phyloP scores from a whole-genome alignment of 2,797 vertebrate genomes.

The Sebastes iracundus region DNA sequence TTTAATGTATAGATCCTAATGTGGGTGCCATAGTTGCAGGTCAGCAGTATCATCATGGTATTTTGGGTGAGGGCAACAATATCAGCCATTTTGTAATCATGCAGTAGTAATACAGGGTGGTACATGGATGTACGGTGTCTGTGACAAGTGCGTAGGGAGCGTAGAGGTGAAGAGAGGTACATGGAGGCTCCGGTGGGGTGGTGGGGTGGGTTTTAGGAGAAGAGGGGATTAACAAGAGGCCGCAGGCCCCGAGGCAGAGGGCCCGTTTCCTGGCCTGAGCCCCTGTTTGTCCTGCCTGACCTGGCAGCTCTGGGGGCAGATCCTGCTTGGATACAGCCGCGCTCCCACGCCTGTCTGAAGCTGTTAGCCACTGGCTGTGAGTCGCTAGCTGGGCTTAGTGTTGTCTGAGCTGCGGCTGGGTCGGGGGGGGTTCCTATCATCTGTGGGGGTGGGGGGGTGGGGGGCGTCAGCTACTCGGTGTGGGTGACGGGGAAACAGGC shows the following conservation, averaged over 20 bases:
- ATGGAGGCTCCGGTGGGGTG: slow-evolving; percentile 48
- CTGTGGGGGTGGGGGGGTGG: slow-evolving; percentile 30
- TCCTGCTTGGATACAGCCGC: slow-evolving; percentile 88
- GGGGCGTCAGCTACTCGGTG: slow-evolving; percentile 66
- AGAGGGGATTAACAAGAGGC: slow-evolving; percentile 93
- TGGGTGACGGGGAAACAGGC: slow-evolving; percentile 72
- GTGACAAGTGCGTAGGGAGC: not conserved
- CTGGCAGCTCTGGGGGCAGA: slow-evolving; percentile 94
- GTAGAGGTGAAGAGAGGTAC: slow-evolving; percentile 53
- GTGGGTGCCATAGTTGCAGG: not conserved
- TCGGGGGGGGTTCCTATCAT: slow-evolving; percentile 65
- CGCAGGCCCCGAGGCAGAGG: slow-evolving; percentile 88
- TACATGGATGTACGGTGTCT: not conserved
- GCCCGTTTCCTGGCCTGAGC: slow-evolving; percentile 90
- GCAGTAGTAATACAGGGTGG: not conserved
- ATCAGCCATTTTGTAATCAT: not conserved
- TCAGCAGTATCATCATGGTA: not conserved
- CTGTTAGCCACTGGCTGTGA: slow-evolving; percentile 92
- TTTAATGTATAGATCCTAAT: not conserved
- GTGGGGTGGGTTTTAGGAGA: slow-evolving; percentile 39
- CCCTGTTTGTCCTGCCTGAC: slow-evolving; percentile 98
- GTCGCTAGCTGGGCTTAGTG: slow-evolving; percentile 87
- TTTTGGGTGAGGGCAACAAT: not conserved
- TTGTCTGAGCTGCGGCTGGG: slow-evolving; percentile 80
- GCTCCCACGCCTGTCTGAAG: slow-evolving; percentile 99